Base-by-base conservation (phyloP, 2,113 vertebrate genomes). In the Prietella phreatophila region DNA sequence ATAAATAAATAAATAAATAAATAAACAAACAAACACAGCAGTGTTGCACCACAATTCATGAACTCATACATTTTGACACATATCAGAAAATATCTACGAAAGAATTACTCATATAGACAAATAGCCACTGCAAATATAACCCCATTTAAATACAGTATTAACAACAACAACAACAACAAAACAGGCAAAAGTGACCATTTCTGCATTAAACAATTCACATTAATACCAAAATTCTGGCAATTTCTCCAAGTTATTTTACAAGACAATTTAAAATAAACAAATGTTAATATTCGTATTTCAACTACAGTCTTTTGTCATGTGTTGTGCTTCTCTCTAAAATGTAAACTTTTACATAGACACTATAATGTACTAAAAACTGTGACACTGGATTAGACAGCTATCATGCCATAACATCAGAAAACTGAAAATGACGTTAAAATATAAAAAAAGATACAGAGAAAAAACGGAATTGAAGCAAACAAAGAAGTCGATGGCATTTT, bases 401-500 rank as follows among this genome's bases (percentile, higher is more conserved):
- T 81, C n/a, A 11, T 53, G 58, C 19, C 17, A 13, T 20, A 8
- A 11, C 22, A 42, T 61, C 80, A 61, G 9, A 13, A 13, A 39
- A 82, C 30, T 82, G n/a, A 14, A 82, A 60, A 33, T 25, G 0
- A 5, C 4, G 13, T 4, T 36, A 39, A 63, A 53, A 50, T 30
- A 2, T 53, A 78, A 50, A 80, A 50, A 80, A 22, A 87, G 25
- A 85, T 9, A 42, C 9, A 4, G 15, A 7, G 13, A 60, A n/a
- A 33, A 61, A 82, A 65, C 33, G n/a, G 20, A 53, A 69, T 10
- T 60, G 19, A 7, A 85, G 82, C 65, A 85, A 78, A 84, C 82
- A 79, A 84, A 67, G 27, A 87, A 85, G 58, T 55, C 30, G 22
- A 27, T 83, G 82, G 63, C 56, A 89, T 85, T 82, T 33, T 36